Base-by-base conservation (phyloP, 2,888 invertebrate genomes). In the Chymomyza caudatula region DNA sequence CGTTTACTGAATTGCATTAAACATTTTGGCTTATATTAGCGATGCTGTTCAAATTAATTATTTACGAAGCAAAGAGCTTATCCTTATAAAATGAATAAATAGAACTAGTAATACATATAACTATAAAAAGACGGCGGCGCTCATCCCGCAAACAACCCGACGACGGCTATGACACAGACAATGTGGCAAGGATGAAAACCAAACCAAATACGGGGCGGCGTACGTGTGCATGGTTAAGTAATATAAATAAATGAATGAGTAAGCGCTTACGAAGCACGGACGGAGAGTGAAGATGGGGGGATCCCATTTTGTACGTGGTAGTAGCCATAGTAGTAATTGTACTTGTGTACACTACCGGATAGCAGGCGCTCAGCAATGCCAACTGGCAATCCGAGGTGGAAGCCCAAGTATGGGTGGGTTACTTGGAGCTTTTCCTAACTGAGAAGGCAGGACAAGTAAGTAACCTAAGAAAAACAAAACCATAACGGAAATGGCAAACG, bases 21-120 rank as follows among this genome's bases (percentile, higher is more conserved):
- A 23, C 2, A 23, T 23, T n/a, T 25, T 25, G 25, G 25, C 6
- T 25, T 25, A 58, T 63, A 63, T 71, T 70, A 71, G 71, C 74
- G 76, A 78, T 78, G 73, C 77, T 78, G 79, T 87, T 88, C 85
- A 85, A 88, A 88, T 88, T 85, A 88, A 88, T 88, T 88, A 88
- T 88, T 88, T 87, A 86, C 87, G 85, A 79, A 76, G 79, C 77
- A 76, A 74, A 77, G 84, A 86, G 78, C 78, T 85, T 86, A 85
- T 87, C 87, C 85, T 87, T 88, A 77, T 79, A 84, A 87, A 87
- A 88, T 88, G 87, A 88, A 88, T 88, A 88, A 88, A 88, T 81
- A 6, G 85, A 86, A 82, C 17, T 8, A 51, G 20, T 19, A 17
- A 20, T 17, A 17, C 19, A 49, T 17, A 49, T 17, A 84, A 85